phyloP scores from a whole-genome alignment of 2,113 vertebrate species.

The Petromus typicus region DNA sequence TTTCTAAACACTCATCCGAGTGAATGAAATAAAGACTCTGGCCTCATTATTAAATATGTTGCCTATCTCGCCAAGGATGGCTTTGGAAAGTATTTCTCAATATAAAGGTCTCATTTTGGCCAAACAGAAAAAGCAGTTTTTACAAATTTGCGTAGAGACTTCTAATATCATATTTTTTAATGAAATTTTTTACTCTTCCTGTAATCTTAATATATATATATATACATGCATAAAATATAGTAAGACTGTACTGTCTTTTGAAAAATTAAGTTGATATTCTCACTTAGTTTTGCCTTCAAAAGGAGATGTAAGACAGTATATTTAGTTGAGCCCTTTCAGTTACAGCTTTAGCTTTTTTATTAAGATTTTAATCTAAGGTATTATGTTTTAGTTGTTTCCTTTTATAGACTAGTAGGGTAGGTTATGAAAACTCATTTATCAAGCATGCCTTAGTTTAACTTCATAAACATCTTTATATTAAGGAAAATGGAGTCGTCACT shows the following conservation, averaged over 20 bases:
- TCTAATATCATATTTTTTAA: neutral
- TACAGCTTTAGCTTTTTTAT: neutral
- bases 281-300: neutral
- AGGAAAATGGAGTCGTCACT: neutral
- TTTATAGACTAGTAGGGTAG: neutral
- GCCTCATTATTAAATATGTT: neutral
- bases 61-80: neutral
- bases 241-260: neutral
- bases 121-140: slow-evolving; percentile 1
- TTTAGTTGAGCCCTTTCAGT: neutral
- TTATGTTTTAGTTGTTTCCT: neutral
- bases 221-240: neutral
- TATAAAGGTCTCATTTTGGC: slow-evolving; percentile 16
- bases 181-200: neutral
- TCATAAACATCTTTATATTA: neutral
- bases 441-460: neutral
- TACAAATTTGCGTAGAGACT: slow-evolving; percentile 9
- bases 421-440: neutral
- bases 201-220: neutral
- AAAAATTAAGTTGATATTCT: neutral
- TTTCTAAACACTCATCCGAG: neutral
- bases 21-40: neutral
- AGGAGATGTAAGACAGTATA: neutral
- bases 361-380: neutral
- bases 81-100: slow-evolving; percentile 1